Base-by-base conservation (phyloP, 2,888 invertebrate species). In the Spilosoma lubricipeda region DNA sequence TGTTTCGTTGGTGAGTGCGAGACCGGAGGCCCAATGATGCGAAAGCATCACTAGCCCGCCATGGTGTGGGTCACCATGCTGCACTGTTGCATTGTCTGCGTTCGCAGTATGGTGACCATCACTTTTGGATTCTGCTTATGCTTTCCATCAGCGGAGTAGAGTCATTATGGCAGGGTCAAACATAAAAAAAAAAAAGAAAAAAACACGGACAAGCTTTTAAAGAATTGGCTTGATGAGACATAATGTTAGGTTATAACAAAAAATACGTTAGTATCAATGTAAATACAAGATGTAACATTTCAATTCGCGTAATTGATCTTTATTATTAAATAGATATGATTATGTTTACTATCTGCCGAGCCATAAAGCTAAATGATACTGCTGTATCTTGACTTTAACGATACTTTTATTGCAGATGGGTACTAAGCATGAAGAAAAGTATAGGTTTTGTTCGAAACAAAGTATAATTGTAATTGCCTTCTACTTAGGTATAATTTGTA, bases 401-500 rank as follows among this genome's bases (percentile, higher is more conserved):
- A 72, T 82, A 71, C 59, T 77, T 77, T 83, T 83, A 82, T 77
- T 72, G 33, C 70, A 74, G 59, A 67, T 71, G 67, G 72, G 64
- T 65, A 74, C 76, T 77, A 77, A 78, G 75, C 63, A 76, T 71
- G 33, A 66, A 75, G 71, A 78, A 77, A 77, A 76, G 39, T 74
- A 75, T 73, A 48, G 39, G 36, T 78, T 77, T 76, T 79, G 81
- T 81, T 74, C 45, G 72, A 67, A 76, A 64, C 77, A 70, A 75
- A 77, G 75, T 71, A 81, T 81, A 79, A 79, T 84, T 70, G 70
- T 45, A 77, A 81, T 82, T 78, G 71, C 67, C 67, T n/a, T 73
- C 77, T 82, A 81, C 74, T 79, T 71, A 73, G 74, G 66, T 70
- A 77, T 80, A 79, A 79, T 83, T 79, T 59, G 79, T 77, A 78